Conservation (phyloP, 2,888 invertebrate genomes). For the Athalia rosae region DNA sequence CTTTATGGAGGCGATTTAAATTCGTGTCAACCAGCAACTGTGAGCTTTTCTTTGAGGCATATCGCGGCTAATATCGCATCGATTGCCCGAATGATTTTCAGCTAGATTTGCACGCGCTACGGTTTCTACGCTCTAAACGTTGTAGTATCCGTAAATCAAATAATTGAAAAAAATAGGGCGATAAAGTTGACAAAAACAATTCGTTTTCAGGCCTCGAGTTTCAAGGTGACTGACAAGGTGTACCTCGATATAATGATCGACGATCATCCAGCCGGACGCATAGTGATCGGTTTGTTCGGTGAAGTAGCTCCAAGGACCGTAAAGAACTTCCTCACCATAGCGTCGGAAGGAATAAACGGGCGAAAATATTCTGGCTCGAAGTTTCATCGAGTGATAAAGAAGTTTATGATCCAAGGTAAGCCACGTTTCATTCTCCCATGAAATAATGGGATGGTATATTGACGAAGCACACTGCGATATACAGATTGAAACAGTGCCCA, state of each 20-base stretch:
- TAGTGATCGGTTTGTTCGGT: slow-evolving; percentile 93
- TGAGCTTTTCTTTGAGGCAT: slow-evolving; percentile 25
- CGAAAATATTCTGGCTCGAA: slow-evolving; percentile 85
- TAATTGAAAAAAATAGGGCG: not conserved
- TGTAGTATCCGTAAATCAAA: not conserved
- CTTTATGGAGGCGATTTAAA: slow-evolving; percentile 11
- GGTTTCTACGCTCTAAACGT: not conserved
- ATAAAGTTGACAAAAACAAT: not conserved
- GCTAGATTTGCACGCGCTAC: slow-evolving; percentile 23
- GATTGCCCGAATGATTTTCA: slow-evolving; percentile 15
- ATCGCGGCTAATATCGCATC: not conserved
- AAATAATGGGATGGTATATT: too few species aligned
- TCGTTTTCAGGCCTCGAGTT: slow-evolving; percentile 77
- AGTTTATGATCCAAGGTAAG: slow-evolving; percentile 94
- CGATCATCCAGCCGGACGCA: slow-evolving; percentile 82
- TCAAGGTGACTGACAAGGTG: slow-evolving; percentile 86
- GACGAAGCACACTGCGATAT: too few species aligned
- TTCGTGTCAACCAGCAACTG: slow-evolving; percentile 30
- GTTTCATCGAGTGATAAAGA: slow-evolving; percentile 90
- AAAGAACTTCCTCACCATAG: slow-evolving; percentile 89
- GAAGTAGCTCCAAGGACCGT: slow-evolving; percentile 90
- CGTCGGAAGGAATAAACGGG: slow-evolving; percentile 84
- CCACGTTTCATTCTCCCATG: too few species aligned
- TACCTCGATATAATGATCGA: slow-evolving; percentile 88
- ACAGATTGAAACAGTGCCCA: not conserved